phyloP scores from a whole-genome alignment of 2,888 invertebrate species.

The Acleris laterana region DNA sequence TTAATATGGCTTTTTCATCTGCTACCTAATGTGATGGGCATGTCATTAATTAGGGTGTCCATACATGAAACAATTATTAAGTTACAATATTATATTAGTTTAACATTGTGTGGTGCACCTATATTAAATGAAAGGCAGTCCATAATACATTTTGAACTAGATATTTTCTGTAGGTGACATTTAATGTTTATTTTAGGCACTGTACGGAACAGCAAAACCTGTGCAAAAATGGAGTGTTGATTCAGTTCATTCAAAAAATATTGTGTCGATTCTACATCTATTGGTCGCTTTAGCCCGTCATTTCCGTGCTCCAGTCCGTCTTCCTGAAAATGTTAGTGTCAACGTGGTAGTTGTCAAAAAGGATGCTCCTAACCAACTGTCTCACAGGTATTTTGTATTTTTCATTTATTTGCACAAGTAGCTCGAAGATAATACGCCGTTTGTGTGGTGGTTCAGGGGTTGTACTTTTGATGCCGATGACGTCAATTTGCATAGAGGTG shows the following conservation, averaged over 20 bases:
- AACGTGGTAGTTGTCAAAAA: conserved; percentile 96
- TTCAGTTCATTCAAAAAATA: conserved; percentile 97
- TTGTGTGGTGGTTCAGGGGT: too few relatives aligned
- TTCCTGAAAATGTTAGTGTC: conserved; percentile 98
- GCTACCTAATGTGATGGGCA: too few relatives aligned
- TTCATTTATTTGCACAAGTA: too few relatives aligned
- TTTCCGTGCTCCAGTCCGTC: conserved; percentile 97
- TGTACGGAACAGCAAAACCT: conserved; percentile 89
- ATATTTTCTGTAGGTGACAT: not conserved
- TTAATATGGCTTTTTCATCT: not conserved
- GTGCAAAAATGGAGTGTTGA: conserved; percentile 98
- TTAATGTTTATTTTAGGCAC: conserved; percentile 73
- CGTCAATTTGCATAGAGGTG: too few relatives aligned
- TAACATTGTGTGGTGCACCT: too few relatives aligned
- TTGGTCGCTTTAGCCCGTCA: conserved; percentile 96
- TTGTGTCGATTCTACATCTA: conserved; percentile 97
- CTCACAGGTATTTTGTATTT: conserved; percentile 79
- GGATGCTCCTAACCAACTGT: conserved; percentile 86
- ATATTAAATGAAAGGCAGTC: too few relatives aligned
- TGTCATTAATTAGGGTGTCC: too few relatives aligned
- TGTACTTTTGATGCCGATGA: too few relatives aligned
- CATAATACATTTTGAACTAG: too few relatives aligned
- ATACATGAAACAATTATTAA: too few relatives aligned
- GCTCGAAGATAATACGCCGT: too few relatives aligned
- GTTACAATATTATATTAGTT: too few relatives aligned